Evolutionary conservation across 1,140 invertebrate genomes (phyloP).

Genomic region (Cyclina sinensis): DNA sequence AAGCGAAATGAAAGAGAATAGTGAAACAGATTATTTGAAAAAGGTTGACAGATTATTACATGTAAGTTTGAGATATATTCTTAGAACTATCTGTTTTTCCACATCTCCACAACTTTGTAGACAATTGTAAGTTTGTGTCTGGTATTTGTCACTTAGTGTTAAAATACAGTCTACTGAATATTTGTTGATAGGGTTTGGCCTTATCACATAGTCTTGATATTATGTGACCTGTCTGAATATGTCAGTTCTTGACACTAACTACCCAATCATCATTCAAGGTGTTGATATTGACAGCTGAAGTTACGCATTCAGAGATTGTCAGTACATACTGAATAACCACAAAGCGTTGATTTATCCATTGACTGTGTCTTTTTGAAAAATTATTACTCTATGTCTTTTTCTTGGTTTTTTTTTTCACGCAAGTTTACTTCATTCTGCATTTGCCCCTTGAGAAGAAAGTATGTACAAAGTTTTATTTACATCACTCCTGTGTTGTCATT

Average conservation of each 20-base stretch:
- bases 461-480: conserved; percentile 31
- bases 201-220: too few species aligned
- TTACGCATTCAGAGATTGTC: too few species aligned
- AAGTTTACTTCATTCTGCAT: conserved; percentile 64
- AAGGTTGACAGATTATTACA: too few species aligned
- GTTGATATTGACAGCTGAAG: too few species aligned
- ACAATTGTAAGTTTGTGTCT: background rate
- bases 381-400: background rate
- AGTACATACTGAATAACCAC: too few species aligned
- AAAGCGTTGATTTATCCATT: background rate
- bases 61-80: too few species aligned
- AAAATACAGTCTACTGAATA: background rate
- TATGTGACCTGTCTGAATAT: too few species aligned
- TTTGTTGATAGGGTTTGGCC: background rate
- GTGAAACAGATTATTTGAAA: too few species aligned
- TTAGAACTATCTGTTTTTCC: conserved; percentile 32
- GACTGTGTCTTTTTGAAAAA: background rate
- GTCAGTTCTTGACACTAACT: too few species aligned
- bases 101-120: conserved; percentile 28
- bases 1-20: too few species aligned
- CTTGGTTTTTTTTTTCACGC: background rate
- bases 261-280: too few species aligned
- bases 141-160: background rate
- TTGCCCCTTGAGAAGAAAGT: conserved; percentile 34
- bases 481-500: background rate